Evolutionary conservation across 92 coral and sea anemone species (phyloP).

Genomic region (Porites divaricata): DNA sequence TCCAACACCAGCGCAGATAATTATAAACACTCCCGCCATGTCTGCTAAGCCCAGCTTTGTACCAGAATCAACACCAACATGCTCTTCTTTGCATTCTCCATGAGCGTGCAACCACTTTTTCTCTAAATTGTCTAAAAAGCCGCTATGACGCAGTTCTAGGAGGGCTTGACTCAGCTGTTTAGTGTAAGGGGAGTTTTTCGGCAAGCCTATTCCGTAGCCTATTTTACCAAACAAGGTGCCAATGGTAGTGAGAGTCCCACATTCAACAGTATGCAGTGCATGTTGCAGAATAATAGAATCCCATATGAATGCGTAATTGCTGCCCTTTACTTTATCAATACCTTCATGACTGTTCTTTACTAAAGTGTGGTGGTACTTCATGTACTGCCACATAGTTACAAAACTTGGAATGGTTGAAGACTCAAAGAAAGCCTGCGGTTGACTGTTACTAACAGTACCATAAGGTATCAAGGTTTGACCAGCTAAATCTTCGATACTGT

Average conservation of each 20-base stretch:
- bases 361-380: constrained; percentile 77
- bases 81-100: constrained; percentile 49
- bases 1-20: constrained; percentile 68
- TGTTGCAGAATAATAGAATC: constrained; percentile 88
- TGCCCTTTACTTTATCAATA: constrained; percentile 62
- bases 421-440: constrained; percentile 83
- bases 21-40: constrained; percentile 80
- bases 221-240: constrained; percentile 77
- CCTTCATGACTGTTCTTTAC: constrained; percentile 67
- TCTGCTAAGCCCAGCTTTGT: constrained; percentile 63
- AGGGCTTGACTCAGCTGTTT: constrained; percentile 76
- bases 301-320: constrained; percentile 86
- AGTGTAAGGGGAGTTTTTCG: constrained; percentile 81
- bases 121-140: constrained; percentile 73
- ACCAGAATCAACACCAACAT: constrained; percentile 23
- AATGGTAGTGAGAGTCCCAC: constrained; percentile 73
- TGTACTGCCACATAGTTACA: constrained; percentile 92
- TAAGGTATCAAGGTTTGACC: constrained; percentile 72
- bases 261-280: constrained; percentile 55
- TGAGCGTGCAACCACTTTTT: constrained; percentile 76
- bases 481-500: constrained; percentile 79
- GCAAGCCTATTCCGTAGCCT: constrained; percentile 90
- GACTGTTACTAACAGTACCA: constrained; percentile 87
- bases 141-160: constrained; percentile 75
- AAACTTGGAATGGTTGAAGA: constrained; percentile 72